Evolutionary conservation across 2,113 vertebrate species (phyloP), one percentile per base, ranked within the genome.

Genomic region (Chauna torquata): DNA sequence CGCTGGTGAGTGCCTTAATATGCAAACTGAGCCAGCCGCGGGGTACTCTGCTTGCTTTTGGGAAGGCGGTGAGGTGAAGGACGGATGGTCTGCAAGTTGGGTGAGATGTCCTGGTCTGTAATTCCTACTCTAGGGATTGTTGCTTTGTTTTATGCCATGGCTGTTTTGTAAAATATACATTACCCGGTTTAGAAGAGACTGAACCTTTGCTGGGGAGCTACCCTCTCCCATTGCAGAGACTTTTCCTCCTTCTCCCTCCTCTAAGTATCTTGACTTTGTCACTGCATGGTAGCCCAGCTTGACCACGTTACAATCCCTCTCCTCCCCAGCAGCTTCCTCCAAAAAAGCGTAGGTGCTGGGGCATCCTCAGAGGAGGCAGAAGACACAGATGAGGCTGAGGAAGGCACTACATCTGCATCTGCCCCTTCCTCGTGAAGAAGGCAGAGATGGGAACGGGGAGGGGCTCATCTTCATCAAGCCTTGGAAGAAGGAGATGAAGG

Each of bases 191-290:
- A 72, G 42, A 72, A 94, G 38, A 55, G 11, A 7, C 2, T 1
- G 62, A 12, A 7, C 28, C 17, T 68, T 76, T 54, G 52, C 20
- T 8, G 3, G 38, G 34, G 45, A 82, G 34, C 34, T 45, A 28
- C 7, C 1, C 6, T 59, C 11, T 59, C 20, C 70, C 0, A 0
- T 5, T 2, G 12, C 4, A 54, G 47, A 40, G 57, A 45, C 32
- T 71, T 38, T 13, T 57, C 30, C 36, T 72, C 27, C 50, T 52
- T 61, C 65, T 85, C 25, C 42, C 23, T 68, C 6, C 36, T 62
- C 9, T 27, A 49, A 66, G 16, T 12, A 10, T 20, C 34, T 38
- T 54, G 61, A 44, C 22, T 49, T 84, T 70, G 25, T 49, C 28
- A 32, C 32, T 52, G 16, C 32, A 3, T 1, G 2, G 14, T 69